Evolutionary conservation across 2,888 invertebrate species (phyloP).

Genomic region (Cheilosia urbana): DNA sequence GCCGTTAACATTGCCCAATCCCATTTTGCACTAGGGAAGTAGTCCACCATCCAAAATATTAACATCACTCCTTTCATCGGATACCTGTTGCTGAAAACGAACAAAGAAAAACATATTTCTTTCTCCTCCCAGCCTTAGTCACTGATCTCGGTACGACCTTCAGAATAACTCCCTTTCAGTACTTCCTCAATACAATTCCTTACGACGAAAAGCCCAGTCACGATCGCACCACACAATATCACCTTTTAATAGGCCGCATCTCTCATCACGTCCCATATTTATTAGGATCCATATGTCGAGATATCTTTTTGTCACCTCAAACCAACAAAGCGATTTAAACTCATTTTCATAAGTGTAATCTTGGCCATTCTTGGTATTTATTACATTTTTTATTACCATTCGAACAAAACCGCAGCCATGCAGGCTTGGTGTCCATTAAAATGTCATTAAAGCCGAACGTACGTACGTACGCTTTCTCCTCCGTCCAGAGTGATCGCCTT

Average conservation of each 20-base stretch:
- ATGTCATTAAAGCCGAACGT: constrained; percentile 58
- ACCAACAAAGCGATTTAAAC: constrained; percentile 42
- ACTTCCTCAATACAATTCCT: constrained; percentile 59
- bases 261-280: constrained; percentile 61
- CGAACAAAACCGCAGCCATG: constrained; percentile 57
- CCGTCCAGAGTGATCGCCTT: constrained; percentile 20
- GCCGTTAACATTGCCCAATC: too few relatives aligned
- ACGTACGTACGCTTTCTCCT: constrained; percentile 35
- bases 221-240: constrained; percentile 3
- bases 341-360: constrained; percentile 38
- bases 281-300: constrained; percentile 49
- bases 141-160: constrained; percentile 17
- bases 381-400: constrained; percentile 66
- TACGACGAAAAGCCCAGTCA: constrained; percentile 20
- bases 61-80: too few relatives aligned
- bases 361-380: constrained; percentile 64
- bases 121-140: not conserved
- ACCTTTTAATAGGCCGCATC: not conserved
- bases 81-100: not conserved
- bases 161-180: constrained; percentile 35
- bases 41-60: too few relatives aligned
- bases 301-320: constrained; percentile 52
- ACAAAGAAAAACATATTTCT: not conserved
- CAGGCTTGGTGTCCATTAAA: constrained; percentile 69
- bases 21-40: too few relatives aligned